phyloP scores from a whole-genome alignment of 2,113 vertebrate species.

The Lepisosteus oculatus region DNA sequence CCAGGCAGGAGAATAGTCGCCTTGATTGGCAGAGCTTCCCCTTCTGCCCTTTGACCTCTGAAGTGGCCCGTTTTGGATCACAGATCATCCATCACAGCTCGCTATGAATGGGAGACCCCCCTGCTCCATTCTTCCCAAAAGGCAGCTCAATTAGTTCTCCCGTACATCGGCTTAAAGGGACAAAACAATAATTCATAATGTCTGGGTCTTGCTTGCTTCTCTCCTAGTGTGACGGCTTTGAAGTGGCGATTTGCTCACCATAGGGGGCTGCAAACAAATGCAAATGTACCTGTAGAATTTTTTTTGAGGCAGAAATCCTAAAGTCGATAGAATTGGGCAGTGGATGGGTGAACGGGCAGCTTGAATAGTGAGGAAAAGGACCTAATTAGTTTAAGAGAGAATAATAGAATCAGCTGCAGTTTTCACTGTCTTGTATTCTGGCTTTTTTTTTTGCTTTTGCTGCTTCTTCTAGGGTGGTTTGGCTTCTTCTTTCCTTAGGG shows the following conservation, averaged over 20 bases:
- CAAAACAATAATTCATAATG: conserved; percentile 7
- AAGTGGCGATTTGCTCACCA: conserved; percentile 5
- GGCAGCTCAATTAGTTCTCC: conserved; percentile 3
- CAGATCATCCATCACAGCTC: conserved; percentile 1
- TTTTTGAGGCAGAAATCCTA: not conserved
- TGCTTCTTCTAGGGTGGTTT: not conserved
- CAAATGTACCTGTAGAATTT: conserved; percentile 2
- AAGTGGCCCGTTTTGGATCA: not conserved
- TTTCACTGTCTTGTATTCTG: not conserved
- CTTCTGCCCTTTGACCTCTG: conserved; percentile 3
- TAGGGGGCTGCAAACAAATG: conserved; percentile 3
- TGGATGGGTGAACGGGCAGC: conserved; percentile 1
- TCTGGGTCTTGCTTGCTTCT: not conserved
- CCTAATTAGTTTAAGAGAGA: conserved; percentile 3
- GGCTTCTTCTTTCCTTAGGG: not conserved
- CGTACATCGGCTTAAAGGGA: conserved; percentile 1
- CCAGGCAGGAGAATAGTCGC: not conserved
- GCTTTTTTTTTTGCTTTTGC: not conserved
- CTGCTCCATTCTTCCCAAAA: not conserved
- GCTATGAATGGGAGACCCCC: conserved; percentile 1
- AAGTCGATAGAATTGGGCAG: conserved; percentile 5
- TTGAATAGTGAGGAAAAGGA: not conserved
- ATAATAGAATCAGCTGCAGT: conserved; percentile 4
- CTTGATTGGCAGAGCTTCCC: not conserved
- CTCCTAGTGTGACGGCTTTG: not conserved